These are phyloP conservation scores for Eucera pruinosa DNA, from an alignment of 2,888 invertebrate species.

Conservation along the genomic window DNA sequence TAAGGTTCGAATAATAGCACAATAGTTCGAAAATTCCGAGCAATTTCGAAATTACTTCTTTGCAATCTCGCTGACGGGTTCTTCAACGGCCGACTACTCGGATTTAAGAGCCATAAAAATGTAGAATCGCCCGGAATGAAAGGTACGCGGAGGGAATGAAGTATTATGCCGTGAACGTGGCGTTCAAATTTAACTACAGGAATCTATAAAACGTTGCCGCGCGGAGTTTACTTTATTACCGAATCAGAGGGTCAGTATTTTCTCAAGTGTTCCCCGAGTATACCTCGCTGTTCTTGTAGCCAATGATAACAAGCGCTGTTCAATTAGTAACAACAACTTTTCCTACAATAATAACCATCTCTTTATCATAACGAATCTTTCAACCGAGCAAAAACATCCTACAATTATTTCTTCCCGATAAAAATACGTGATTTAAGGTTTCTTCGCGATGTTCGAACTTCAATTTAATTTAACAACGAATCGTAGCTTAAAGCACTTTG, in stretches of 20 bases:
- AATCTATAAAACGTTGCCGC: neutral
- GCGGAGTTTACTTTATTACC: constrained; percentile 23
- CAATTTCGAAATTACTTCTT: neutral
- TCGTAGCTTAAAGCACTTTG: too few relatives aligned
- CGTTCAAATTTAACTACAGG: constrained; percentile 31
- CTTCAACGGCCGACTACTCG: neutral
- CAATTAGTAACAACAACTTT: constrained; percentile 21
- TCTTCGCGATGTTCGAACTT: neutral
- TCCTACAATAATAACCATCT: neutral
- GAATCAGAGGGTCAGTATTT: constrained; percentile 32
- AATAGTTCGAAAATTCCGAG: neutral
- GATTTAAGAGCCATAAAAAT: neutral
- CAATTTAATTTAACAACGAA: too few relatives aligned
- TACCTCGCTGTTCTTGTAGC: neutral
- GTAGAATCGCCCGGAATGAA: too few relatives aligned
- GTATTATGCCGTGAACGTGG: too few relatives aligned
- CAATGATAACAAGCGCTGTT: constrained; percentile 21
- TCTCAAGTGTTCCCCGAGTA: constrained; percentile 19
- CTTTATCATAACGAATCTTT: neutral
- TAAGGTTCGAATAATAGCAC: neutral
- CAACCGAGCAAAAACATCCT: neutral
- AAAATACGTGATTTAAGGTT: too few relatives aligned
- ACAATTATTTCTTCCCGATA: neutral
- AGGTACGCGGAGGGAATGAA: too few relatives aligned
- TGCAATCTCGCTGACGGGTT: neutral